Percentiles rank a stretch among this genome's conserved stretches.
Conservation (phyloP, 2,797 vertebrate species). For the Decapterus maruadsi region DNA sequence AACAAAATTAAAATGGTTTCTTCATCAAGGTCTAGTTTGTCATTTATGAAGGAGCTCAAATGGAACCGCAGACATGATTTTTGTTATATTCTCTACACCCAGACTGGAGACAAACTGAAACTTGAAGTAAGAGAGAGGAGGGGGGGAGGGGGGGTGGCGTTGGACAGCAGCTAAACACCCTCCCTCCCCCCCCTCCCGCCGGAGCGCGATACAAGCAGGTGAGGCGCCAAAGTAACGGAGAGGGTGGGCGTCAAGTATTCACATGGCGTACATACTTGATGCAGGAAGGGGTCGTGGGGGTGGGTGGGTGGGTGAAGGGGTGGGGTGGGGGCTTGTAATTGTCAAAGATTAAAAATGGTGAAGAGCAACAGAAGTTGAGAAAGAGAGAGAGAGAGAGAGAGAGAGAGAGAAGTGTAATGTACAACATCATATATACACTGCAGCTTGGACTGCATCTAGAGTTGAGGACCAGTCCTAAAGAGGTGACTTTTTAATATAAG, state of each 20-base stretch:
- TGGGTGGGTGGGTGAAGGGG: too few relatives aligned
- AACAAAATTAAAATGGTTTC: slow-evolving; percentile 91
- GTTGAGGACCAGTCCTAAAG: slow-evolving; percentile 99
- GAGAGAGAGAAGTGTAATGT: slow-evolving; percentile 92
- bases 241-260: slow-evolving; percentile 75
- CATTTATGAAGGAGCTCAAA: slow-evolving; percentile 87
- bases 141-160: slow-evolving; percentile 42
- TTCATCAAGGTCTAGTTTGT: slow-evolving; percentile 88
- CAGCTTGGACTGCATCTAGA: slow-evolving; percentile 96
- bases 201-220: slow-evolving; percentile 52
- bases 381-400: slow-evolving; percentile 67
- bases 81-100: slow-evolving; percentile 87
- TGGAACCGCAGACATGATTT: slow-evolving; percentile 90
- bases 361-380: slow-evolving; percentile 87
- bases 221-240: slow-evolving; percentile 61
- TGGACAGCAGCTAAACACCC: slow-evolving; percentile 91
- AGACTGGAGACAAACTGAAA: slow-evolving; percentile 90
- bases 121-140: slow-evolving; percentile 73
- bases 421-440: slow-evolving; percentile 99
- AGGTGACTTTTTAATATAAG: slow-evolving; percentile 96
- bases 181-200: background rate
- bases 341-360: slow-evolving; percentile 85
- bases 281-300: slow-evolving; percentile 29
- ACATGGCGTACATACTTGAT: slow-evolving; percentile 76
- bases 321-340: slow-evolving; percentile 66